Base-by-base conservation (phyloP, 2,113 vertebrate species). In the Rutilus rutilus region DNA sequence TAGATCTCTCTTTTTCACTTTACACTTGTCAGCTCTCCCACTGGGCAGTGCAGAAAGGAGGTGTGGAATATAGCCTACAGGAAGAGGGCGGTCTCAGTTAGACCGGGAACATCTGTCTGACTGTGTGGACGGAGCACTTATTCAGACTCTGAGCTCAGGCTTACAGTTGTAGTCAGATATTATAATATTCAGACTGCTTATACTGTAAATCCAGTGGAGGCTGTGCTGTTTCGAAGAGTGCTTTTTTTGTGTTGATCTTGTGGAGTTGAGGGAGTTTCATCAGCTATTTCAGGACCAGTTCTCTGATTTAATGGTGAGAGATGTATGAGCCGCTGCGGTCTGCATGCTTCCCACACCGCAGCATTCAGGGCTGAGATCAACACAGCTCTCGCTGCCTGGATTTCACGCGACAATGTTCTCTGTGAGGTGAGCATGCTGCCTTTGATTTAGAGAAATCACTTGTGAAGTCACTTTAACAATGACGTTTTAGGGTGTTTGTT, bases 21-120 rank as follows among this genome's bases (percentile, higher is more conserved):
- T 52, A 62, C 52, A 45, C 42, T 74, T 73, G 21, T 33, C 45
- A 39, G 36, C 57, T 47, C 77, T 52, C 71, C 89, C 57, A 64
- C 85, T 57, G 60, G 54, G 71, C 19, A 25, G 39, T 62, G 33
- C 27, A 30, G 39, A n/a, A n/a, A 50, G 59, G 65, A 81, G 85
- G 84, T 8, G 82, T 69, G 88, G 81, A 42, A 42, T 39, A 27
- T 23, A 33, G 33, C 33, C 33, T 33, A 47, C 21, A 25, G 10
- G 57, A 27, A 65, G 87, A 62, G 57, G 79, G 78, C 36, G 30
- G 84, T 52, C 23, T 30, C 27, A 52, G 52, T 82, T 47, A 50
- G 65, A 33, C 77, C 52, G 69, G 77, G 77, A 89, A 89, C 82
- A 89, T 89, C 62, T 86, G 87, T 88, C 79, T 87, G 83, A 71